These are phyloP conservation scores for Sarotherodon lohbergeri DNA, from an alignment of 2,113 vertebrate genomes.

Conservation along the genomic window DNA sequence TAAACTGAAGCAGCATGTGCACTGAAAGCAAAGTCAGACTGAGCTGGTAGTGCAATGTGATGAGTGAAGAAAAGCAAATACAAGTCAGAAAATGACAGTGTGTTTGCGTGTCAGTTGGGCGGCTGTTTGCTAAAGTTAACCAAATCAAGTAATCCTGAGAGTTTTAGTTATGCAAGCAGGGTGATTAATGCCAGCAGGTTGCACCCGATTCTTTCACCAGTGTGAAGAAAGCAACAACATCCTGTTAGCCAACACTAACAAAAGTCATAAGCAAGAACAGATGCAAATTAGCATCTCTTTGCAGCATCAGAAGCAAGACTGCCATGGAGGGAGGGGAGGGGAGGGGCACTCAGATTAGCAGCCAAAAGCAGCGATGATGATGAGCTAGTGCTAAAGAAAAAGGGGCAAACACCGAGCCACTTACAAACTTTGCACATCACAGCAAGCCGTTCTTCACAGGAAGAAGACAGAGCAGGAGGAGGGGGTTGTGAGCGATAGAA, in stretches of 20 bases:
- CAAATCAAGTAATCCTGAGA: not conserved
- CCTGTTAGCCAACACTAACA: not conserved
- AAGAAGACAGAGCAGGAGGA: slow-evolving; percentile 59
- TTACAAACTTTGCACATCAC: slow-evolving; percentile 79
- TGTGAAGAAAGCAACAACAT: not conserved
- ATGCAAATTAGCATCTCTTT: slow-evolving; percentile 17
- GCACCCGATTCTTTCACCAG: not conserved
- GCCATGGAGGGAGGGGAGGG: not conserved
- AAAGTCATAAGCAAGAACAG: not conserved
- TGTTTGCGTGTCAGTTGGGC: not conserved
- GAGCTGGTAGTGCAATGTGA: not conserved
- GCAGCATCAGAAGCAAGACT: not conserved
- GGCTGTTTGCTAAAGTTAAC: not conserved
- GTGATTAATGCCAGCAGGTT: not conserved
- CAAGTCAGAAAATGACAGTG: not conserved
- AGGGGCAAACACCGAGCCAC: slow-evolving; percentile 66
- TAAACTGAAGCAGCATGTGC: not conserved
- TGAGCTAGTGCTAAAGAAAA: slow-evolving; percentile 33
- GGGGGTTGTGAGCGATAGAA: slow-evolving; percentile 26
- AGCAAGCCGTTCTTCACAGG: slow-evolving; percentile 76
- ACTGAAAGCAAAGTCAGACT: not conserved
- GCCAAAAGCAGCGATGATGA: slow-evolving; percentile 36
- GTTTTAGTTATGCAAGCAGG: slow-evolving; percentile 50
- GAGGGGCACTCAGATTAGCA: not conserved
- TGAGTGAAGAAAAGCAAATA: not conserved